A percentile compares a stretch with the other conserved stretches of the same genome.
phyloP scores from a whole-genome alignment of 2,888 invertebrate genomes.

The Ceratothoa steindachneri region DNA sequence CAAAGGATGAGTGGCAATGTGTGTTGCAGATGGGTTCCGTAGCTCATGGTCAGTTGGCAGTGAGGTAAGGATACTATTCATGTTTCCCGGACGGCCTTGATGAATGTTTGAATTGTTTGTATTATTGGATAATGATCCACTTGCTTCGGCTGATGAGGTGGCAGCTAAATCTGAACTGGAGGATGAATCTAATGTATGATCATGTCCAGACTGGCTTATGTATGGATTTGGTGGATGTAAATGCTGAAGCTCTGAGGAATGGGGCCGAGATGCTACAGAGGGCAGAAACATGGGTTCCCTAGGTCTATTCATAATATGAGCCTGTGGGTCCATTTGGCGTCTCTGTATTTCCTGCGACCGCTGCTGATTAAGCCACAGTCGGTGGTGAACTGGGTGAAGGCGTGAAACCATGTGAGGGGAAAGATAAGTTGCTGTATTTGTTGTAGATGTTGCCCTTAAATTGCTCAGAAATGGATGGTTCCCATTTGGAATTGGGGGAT shows the following conservation, averaged over 20 bases:
- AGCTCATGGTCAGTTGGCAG: neutral
- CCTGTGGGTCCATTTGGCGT: conserved; percentile 30
- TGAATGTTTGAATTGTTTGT: neutral
- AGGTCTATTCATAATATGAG: neutral
- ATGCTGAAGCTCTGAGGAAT: neutral
- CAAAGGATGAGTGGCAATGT: neutral
- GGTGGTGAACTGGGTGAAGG: conserved; percentile 38
- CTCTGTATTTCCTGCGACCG: conserved; percentile 36
- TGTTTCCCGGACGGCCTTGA: neutral
- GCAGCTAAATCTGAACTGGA: neutral
- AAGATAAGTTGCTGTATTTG: neutral
- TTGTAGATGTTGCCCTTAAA: neutral
- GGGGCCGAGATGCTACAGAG: neutral
- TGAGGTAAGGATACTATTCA: neutral
- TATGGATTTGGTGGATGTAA: neutral
- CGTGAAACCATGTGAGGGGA: conserved; percentile 19
- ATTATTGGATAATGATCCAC: neutral
- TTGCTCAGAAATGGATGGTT: conserved; percentile 20
- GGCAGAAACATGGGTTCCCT: neutral
- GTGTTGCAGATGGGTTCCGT: neutral
- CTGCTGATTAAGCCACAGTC: conserved; percentile 44
- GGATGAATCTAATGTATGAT: neutral
- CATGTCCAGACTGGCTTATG: neutral
- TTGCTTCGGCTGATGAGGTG: neutral
- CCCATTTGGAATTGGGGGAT: conserved; percentile 30